These are phyloP conservation scores for Prochilodus magdalenae DNA, from an alignment of 2,113 vertebrate genomes.

Conservation along the genomic window DNA sequence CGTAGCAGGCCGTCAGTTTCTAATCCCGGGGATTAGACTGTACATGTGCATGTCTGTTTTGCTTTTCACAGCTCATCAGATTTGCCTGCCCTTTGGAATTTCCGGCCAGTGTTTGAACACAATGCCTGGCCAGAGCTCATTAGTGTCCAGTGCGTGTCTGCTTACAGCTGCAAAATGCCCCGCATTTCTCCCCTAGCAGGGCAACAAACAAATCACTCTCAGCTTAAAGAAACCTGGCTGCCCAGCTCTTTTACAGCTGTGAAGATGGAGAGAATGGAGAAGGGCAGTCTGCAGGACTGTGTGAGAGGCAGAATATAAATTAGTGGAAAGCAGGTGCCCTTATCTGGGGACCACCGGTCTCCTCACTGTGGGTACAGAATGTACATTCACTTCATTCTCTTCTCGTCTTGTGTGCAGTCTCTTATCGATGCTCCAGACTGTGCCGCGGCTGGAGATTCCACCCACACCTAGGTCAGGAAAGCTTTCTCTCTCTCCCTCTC, in stretches of 20 bases:
- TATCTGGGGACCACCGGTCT: background rate
- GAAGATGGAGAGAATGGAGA: background rate
- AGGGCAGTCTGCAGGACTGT: background rate
- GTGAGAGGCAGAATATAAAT: constrained; percentile 26
- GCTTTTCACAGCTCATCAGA: constrained; percentile 47
- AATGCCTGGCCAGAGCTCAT: constrained; percentile 35
- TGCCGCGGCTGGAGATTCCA: background rate
- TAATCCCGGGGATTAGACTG: constrained; percentile 54
- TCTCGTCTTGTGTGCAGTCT: background rate
- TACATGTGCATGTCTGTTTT: constrained; percentile 48
- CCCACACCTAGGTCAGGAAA: too few relatives aligned
- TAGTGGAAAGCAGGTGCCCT: background rate
- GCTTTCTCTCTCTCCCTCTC: too few relatives aligned
- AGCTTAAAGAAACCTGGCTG: background rate
- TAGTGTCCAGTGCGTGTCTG: constrained; percentile 6
- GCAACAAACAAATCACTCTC: background rate
- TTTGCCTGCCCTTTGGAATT: constrained; percentile 54
- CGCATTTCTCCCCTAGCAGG: background rate
- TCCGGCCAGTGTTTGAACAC: constrained; percentile 47
- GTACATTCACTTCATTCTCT: background rate
- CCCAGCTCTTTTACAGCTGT: background rate
- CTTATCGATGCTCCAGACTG: constrained; percentile 5
- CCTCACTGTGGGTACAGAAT: constrained; percentile 9
- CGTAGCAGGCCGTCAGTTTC: background rate
- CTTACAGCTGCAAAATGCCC: constrained; percentile 48